phyloP scores from a whole-genome alignment of 1,140 invertebrate genomes.

The Trichogramma pretiosum region DNA sequence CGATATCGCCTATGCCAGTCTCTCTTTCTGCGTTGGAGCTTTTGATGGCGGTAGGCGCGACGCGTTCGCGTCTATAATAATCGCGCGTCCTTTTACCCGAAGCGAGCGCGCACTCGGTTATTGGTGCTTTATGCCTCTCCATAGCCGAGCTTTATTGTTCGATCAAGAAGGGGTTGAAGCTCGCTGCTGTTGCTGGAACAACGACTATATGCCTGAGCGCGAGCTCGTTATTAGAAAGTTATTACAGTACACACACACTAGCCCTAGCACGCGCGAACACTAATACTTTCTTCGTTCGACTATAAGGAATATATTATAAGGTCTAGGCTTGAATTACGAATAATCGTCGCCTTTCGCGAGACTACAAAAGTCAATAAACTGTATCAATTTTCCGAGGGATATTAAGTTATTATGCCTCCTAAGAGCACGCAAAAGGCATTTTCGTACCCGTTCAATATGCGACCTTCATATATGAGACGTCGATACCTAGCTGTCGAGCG shows the following conservation, averaged over 20 bases:
- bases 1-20: too few relatives aligned
- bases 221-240: conserved; percentile 16
- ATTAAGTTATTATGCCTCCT: conserved; percentile 16
- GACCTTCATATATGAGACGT: too few relatives aligned
- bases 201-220: too few relatives aligned
- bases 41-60: conserved; percentile 10
- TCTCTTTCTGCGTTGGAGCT: too few relatives aligned
- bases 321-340: conserved; percentile 11
- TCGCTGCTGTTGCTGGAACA: too few relatives aligned
- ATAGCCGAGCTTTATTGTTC: conserved; percentile 20
- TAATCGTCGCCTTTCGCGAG: too few relatives aligned
- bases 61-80: conserved; percentile 7
- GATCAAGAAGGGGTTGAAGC: conserved; percentile 14
- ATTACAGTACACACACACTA: too few relatives aligned
- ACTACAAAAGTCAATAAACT: conserved; percentile 17
- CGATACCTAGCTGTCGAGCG: too few relatives aligned
- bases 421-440: too few relatives aligned
- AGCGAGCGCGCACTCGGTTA: conserved; percentile 10
- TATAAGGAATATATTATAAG: conserved; percentile 15
- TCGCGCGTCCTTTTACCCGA: conserved; percentile 16
- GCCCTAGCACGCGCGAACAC: too few relatives aligned
- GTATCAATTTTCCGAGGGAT: conserved; percentile 13
- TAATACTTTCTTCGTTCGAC: too few relatives aligned
- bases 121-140: conserved; percentile 15
- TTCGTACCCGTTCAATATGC: too few relatives aligned